Evolutionary conservation across 2,888 invertebrate genomes (phyloP).

Genomic region (Ceriagrion tenellum): DNA sequence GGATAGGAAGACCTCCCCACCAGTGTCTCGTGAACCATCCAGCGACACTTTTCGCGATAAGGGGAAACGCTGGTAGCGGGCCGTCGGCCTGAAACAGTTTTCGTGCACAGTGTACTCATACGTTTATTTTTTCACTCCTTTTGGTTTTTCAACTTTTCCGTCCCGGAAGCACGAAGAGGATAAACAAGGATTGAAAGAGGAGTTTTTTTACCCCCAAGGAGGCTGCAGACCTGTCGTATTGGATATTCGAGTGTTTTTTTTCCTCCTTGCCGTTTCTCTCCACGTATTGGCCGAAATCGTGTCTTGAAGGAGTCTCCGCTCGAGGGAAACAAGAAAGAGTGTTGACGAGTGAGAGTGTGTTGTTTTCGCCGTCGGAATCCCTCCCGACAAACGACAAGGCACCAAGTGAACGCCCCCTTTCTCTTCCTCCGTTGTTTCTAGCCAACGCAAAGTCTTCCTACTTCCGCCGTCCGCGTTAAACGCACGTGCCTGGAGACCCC

Average conservation of each 20-base stretch:
- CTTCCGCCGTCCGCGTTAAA: constrained; percentile 36
- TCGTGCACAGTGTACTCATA: constrained; percentile 12
- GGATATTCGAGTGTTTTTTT: neutral
- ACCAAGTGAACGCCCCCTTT: constrained; percentile 9
- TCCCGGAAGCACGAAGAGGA: constrained; percentile 37
- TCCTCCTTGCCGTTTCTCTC: neutral
- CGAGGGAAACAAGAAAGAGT: neutral
- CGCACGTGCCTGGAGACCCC: constrained; percentile 49
- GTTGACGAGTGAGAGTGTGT: constrained; percentile 54
- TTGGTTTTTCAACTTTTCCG: constrained; percentile 31
- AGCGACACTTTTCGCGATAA: constrained; percentile 39
- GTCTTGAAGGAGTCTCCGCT: neutral
- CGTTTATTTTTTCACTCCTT: neutral
- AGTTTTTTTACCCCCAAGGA: neutral
- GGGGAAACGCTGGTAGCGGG: neutral
- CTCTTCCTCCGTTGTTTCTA: neutral
- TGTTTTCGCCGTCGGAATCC: constrained; percentile 14
- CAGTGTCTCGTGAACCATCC: constrained; percentile 66
- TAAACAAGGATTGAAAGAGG: constrained; percentile 24
- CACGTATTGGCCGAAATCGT: neutral
- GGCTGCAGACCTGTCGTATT: neutral
- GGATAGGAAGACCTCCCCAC: constrained; percentile 64
- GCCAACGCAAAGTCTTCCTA: too few species aligned
- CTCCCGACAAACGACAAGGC: constrained; percentile 13
- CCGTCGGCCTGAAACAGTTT: constrained; percentile 25